These are phyloP conservation scores for Apamea monoglypha DNA, from an alignment of 2,888 invertebrate genomes.

Conservation along the genomic window DNA sequence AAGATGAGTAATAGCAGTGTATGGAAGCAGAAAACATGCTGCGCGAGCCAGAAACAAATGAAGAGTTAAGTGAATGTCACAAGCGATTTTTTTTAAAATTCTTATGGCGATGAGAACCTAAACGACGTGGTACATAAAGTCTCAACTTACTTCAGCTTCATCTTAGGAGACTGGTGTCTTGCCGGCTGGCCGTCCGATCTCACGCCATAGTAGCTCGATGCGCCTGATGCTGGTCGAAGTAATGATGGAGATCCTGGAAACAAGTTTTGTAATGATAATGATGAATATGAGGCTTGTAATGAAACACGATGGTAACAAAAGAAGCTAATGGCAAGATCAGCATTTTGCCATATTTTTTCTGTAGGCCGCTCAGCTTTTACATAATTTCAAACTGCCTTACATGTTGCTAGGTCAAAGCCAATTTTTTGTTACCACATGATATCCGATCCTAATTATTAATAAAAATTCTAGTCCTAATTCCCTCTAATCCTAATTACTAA, in stretches of 20 bases:
- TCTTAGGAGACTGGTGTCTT: conserved; percentile 95
- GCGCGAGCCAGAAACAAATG: neutral
- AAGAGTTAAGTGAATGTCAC: neutral
- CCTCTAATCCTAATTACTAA: too few relatives aligned
- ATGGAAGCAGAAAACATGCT: neutral
- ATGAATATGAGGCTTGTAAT: neutral
- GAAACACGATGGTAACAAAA: neutral
- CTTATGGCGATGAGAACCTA: neutral
- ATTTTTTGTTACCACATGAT: too few relatives aligned
- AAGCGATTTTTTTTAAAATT: neutral
- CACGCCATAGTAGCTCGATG: conserved; percentile 90
- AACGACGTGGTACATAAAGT: neutral
- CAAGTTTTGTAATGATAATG: neutral
- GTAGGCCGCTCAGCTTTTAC: too few relatives aligned
- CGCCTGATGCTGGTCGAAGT: conserved; percentile 91
- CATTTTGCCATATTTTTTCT: too few relatives aligned
- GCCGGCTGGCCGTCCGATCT: conserved; percentile 91
- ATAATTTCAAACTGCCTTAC: too few relatives aligned
- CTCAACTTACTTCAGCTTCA: conserved; percentile 95
- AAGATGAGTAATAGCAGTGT: neutral
- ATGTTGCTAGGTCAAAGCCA: too few relatives aligned
- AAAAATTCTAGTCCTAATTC: too few relatives aligned
- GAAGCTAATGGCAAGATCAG: neutral
- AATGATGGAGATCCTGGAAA: conserved; percentile 90
- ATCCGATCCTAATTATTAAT: too few relatives aligned